phyloP scores from a whole-genome alignment of 2,797 vertebrate species.

The Muscicapa comitata region DNA sequence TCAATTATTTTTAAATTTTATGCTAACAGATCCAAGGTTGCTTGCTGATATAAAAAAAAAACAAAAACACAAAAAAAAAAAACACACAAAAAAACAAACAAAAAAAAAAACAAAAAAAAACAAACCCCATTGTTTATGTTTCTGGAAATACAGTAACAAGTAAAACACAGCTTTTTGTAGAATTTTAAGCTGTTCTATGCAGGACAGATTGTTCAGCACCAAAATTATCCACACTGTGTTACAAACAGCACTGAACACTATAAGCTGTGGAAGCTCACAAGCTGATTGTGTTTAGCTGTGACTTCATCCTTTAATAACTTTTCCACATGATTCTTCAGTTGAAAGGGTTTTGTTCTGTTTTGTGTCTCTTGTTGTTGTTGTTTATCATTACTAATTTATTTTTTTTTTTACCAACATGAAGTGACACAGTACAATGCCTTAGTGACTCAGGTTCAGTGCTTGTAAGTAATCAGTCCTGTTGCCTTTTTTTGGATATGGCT shows the following conservation, averaged over 20 bases:
- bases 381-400: background rate
- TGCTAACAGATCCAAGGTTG: background rate
- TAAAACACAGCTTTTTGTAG: background rate
- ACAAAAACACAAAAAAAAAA: background rate
- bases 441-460: conserved; percentile 74
- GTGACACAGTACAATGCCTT: background rate
- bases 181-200: background rate
- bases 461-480: conserved; percentile 75
- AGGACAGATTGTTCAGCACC: background rate
- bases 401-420: background rate
- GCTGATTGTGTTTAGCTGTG: conserved; percentile 51
- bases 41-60: background rate
- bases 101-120: background rate
- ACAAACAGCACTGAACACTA: background rate
- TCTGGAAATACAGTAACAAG: background rate
- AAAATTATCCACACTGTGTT: background rate
- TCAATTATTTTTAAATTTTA: background rate
- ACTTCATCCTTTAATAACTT: conserved; percentile 79
- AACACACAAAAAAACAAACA: background rate
- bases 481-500: conserved; percentile 74
- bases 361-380: background rate
- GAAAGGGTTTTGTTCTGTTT: background rate
- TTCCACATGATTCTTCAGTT: conserved; percentile 72
- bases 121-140: background rate
- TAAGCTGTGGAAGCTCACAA: conserved; percentile 13